Evolutionary conservation across 1,140 invertebrate genomes (phyloP).

Genomic region (Drosophila sp.): DNA sequence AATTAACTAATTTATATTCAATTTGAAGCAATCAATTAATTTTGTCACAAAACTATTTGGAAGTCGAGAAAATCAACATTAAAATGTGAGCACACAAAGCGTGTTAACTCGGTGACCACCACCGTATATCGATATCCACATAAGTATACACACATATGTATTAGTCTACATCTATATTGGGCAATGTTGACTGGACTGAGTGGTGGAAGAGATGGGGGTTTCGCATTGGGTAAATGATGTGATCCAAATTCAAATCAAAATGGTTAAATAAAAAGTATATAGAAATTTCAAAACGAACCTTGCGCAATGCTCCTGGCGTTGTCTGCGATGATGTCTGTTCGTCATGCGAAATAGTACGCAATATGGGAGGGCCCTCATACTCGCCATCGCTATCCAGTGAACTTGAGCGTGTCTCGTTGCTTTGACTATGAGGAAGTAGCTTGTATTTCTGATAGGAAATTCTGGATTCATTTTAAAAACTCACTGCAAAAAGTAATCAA

Average conservation of each 20-base stretch:
- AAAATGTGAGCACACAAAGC: too few species aligned
- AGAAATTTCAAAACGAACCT: constrained; percentile 53
- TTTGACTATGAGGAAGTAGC: constrained; percentile 60
- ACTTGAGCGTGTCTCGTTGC: constrained; percentile 83
- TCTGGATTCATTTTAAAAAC: constrained; percentile 65
- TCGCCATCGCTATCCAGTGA: constrained; percentile 84
- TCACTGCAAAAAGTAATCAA: constrained; percentile 94
- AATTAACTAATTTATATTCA: too few species aligned
- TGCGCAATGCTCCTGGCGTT: constrained; percentile 74
- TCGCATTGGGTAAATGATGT: constrained; percentile 5
- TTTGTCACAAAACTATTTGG: too few species aligned
- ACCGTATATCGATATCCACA: too few species aligned
- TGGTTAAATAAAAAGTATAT: background rate
- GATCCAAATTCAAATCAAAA: background rate
- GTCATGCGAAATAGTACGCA: constrained; percentile 77
- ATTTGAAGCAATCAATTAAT: too few species aligned
- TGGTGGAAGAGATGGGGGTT: background rate
- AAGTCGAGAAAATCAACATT: too few species aligned
- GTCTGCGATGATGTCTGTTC: constrained; percentile 71
- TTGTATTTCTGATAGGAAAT: background rate
- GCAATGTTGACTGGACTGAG: background rate
- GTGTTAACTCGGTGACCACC: too few species aligned
- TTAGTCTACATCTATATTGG: background rate
- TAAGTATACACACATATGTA: background rate
- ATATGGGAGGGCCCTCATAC: constrained; percentile 74